A percentile compares a stretch with the other conserved stretches of the same genome.
These are phyloP conservation scores for Campylorhamphus procurvoides DNA, from an alignment of 2,113 vertebrate genomes.

Conservation along the genomic window DNA sequence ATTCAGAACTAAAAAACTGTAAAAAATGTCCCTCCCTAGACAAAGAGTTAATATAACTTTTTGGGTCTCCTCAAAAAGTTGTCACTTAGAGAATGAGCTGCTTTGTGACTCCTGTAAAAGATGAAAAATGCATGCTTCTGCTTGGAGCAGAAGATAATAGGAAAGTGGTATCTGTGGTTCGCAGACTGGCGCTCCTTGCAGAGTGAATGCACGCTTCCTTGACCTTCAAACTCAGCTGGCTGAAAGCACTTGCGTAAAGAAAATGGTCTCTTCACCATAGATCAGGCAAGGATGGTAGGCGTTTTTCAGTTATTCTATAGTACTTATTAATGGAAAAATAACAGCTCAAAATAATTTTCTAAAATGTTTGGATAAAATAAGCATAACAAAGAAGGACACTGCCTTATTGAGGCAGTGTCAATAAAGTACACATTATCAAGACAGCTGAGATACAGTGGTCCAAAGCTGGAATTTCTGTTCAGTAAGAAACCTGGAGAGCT, in stretches of 20 bases:
- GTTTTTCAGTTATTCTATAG: not conserved
- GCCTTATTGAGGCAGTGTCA: not conserved
- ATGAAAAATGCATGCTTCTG: not conserved
- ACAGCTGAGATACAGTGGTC: not conserved
- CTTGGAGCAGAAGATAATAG: not conserved
- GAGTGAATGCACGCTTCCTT: rapidly evolving
- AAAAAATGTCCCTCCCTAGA: not conserved
- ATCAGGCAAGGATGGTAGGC: not conserved
- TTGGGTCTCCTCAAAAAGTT: not conserved
- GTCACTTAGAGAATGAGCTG: not conserved
- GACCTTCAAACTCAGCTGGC: not conserved
- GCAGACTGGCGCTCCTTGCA: not conserved
- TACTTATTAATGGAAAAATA: not conserved
- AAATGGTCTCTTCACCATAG: not conserved
- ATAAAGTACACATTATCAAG: not conserved
- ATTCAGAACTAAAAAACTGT: not conserved
- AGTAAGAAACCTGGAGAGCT: not conserved
- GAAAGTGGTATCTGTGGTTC: not conserved
- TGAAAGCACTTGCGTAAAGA: not conserved
- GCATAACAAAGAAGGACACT: not conserved
- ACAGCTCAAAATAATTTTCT: not conserved
- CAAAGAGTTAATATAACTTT: not conserved
- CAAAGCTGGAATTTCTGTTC: not conserved
- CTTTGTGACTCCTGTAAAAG: not conserved
- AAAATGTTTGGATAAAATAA: not conserved